A percentile compares a stretch with the other conserved stretches of the same genome.
Conservation (phyloP, 2,113 vertebrate species). For the Syngnathus scovelli region DNA sequence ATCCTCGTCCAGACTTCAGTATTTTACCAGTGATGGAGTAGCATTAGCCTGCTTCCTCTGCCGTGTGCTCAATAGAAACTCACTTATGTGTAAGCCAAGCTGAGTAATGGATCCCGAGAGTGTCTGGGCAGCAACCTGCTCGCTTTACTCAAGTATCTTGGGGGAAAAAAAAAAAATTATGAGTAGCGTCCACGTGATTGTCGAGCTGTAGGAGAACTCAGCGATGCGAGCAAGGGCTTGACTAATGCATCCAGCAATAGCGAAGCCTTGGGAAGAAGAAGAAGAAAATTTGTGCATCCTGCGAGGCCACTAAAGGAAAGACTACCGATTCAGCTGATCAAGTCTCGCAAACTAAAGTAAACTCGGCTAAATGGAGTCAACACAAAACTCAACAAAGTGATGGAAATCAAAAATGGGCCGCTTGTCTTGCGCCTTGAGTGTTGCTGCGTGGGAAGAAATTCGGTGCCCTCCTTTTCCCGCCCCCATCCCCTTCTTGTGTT, state of each 20-base stretch:
- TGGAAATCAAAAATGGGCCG: background rate
- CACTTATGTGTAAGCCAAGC: conserved; percentile 36
- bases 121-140: conserved; percentile 36
- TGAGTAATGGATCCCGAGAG: conserved; percentile 51
- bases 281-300: background rate
- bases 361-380: too few relatives aligned
- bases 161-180: conserved; percentile 29
- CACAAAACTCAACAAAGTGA: background rate
- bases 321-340: background rate
- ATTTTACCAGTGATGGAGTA: conserved; percentile 11
- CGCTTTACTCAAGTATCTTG: conserved; percentile 32
- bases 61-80: conserved; percentile 53
- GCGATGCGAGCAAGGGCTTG: conserved; percentile 7
- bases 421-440: background rate
- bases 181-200: conserved; percentile 41
- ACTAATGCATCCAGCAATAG: conserved; percentile 25
- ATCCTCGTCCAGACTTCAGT: background rate
- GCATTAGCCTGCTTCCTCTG: conserved; percentile 20
- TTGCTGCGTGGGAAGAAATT: conserved; percentile 31
- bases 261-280: conserved; percentile 3
- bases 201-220: conserved; percentile 47
- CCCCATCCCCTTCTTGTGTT: conserved; percentile 23
- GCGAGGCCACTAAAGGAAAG: background rate
- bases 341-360: too few relatives aligned
- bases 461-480: conserved; percentile 15